Conservation (phyloP, 2,888 invertebrate species). For the Calliphora vomitoria region DNA sequence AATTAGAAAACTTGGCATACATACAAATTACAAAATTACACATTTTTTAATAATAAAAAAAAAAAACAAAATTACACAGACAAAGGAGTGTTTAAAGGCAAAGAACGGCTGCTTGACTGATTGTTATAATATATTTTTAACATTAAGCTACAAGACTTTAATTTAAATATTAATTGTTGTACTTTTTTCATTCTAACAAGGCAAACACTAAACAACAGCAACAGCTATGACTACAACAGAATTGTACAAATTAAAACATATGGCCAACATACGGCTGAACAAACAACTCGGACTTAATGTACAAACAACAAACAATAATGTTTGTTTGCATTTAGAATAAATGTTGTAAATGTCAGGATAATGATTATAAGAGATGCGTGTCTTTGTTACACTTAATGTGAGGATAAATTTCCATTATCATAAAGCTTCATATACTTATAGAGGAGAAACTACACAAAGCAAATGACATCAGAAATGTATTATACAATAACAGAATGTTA, state of each 20-base stretch:
- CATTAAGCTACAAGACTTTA: conserved; percentile 6
- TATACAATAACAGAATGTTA: conserved; percentile 16
- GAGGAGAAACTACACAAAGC: not conserved
- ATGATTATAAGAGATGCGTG: not conserved
- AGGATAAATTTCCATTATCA: conserved; percentile 11
- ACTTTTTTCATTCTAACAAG: not conserved
- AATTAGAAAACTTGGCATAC: not conserved
- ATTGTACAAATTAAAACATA: conserved; percentile 24
- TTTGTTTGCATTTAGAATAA: not conserved
- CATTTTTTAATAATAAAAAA: not conserved
- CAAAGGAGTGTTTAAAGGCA: conserved; percentile 22
- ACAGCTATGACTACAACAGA: not conserved
- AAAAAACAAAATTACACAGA: not conserved
- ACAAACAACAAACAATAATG: not conserved
- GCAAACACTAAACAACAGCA: too few species aligned
- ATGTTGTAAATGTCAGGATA: conserved; percentile 3
- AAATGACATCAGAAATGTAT: conserved; percentile 40
- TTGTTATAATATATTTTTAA: conserved; percentile 39
- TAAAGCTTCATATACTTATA: not conserved
- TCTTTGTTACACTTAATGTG: not conserved
- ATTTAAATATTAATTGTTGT: conserved; percentile 13
- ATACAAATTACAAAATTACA: not conserved
- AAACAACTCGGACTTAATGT: not conserved
- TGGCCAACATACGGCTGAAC: conserved; percentile 24
- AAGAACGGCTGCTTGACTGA: not conserved